Evolutionary conservation across 2,888 invertebrate genomes (phyloP).

Genomic region (Alviniconcha strummeri): DNA sequence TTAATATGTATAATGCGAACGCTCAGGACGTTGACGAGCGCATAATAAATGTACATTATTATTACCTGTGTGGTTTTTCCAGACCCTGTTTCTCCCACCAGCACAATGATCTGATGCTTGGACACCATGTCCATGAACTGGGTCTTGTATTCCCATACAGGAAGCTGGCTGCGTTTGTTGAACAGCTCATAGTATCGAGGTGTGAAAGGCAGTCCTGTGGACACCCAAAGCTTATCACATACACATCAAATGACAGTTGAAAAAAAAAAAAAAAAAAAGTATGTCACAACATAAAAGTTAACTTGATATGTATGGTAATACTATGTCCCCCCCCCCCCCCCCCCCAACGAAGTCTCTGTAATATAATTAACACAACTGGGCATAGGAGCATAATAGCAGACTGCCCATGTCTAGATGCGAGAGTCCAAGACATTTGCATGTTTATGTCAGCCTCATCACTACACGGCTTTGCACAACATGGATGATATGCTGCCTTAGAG

Average conservation of each 20-base stretch:
- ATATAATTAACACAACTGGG: too few relatives aligned
- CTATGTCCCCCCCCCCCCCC: too few relatives aligned
- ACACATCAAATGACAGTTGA: neutral
- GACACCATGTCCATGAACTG: conserved; percentile 96
- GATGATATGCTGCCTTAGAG: too few relatives aligned
- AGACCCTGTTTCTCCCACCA: conserved; percentile 99
- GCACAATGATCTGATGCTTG: conserved; percentile 93
- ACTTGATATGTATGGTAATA: neutral
- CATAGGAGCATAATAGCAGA: too few relatives aligned
- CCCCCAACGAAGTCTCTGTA: too few relatives aligned
- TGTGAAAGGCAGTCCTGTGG: conserved; percentile 84
- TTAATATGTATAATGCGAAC: too few relatives aligned
- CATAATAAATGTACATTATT: too few relatives aligned
- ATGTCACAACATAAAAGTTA: neutral
- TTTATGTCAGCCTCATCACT: too few relatives aligned
- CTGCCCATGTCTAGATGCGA: too few relatives aligned
- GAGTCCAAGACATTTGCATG: too few relatives aligned
- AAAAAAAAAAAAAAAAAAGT: neutral
- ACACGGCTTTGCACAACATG: too few relatives aligned
- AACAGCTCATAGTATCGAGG: conserved; percentile 89
- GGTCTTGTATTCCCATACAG: conserved; percentile 97
- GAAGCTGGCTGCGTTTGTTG: conserved; percentile 90
- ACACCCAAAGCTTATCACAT: neutral
- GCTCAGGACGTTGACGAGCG: too few relatives aligned
- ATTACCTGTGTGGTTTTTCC: conserved; percentile 95